Conservation (phyloP, 2,797 vertebrate genomes). For the Coregonus suidteri region DNA sequence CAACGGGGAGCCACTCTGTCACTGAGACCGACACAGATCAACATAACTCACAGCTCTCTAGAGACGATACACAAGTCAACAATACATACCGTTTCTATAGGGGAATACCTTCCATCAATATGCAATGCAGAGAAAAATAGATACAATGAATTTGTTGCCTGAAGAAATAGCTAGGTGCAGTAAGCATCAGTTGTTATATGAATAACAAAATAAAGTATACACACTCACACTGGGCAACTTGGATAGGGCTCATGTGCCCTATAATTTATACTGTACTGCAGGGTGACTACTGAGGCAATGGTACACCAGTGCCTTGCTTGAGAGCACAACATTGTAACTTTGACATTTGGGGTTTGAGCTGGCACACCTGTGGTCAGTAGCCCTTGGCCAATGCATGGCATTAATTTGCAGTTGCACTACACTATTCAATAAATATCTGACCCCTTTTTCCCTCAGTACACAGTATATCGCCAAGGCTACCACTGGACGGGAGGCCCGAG, state of each 20-base stretch:
- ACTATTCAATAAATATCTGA: background rate
- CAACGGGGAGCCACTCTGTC: conserved; percentile 49
- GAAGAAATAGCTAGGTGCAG: background rate
- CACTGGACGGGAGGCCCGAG: background rate
- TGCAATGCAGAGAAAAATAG: conserved; percentile 32
- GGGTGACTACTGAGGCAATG: conserved; percentile 41
- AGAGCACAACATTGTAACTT: conserved; percentile 42
- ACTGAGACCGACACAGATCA: conserved; percentile 39
- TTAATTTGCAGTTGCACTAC: background rate
- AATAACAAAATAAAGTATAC: background rate
- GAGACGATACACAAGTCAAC: conserved; percentile 26
- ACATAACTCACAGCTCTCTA: conserved; percentile 41
- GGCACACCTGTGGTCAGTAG: conserved; percentile 42
- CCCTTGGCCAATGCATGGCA: conserved; percentile 33
- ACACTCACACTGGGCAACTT: too few relatives aligned
- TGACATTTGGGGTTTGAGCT: conserved; percentile 50
- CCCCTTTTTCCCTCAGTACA: background rate
- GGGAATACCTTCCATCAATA: conserved; percentile 50
- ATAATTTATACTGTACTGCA: background rate
- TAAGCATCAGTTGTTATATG: background rate
- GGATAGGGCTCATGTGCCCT: too few relatives aligned
- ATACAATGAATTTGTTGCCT: background rate
- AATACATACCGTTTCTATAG: conserved; percentile 46
- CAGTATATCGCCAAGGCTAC: background rate
- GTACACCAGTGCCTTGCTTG: conserved; percentile 37